Conservation (phyloP, 2,888 invertebrate genomes). For the Byasa hedistus region DNA sequence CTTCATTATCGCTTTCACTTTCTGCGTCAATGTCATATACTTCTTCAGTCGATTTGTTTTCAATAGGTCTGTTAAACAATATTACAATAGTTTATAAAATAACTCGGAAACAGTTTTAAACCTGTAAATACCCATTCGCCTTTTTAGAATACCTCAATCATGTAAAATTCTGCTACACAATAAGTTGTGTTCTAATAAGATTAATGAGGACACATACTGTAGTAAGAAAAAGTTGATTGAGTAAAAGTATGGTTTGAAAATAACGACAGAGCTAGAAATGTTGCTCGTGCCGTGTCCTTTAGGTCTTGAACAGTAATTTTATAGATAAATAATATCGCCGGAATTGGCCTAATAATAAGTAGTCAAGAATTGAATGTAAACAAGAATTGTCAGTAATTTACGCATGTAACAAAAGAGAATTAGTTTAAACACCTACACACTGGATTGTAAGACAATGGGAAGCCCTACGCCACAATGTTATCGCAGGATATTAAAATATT, state of each 20-base stretch:
- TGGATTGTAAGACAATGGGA: constrained; percentile 25
- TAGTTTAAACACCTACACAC: constrained; percentile 19
- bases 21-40: constrained; percentile 94
- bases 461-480: constrained; percentile 19
- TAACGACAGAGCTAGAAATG: not conserved
- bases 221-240: not conserved
- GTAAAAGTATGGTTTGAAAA: not conserved
- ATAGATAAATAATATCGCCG: not conserved
- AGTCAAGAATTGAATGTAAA: not conserved
- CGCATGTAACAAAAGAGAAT: constrained; percentile 21
- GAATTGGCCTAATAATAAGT: not conserved
- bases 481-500: not conserved
- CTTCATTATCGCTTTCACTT: constrained; percentile 88
- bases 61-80: constrained; percentile 50
- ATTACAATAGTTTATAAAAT: not conserved
- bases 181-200: too few relatives aligned
- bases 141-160: too few relatives aligned
- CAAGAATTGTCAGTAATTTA: not conserved
- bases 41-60: constrained; percentile 83
- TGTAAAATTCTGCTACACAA: too few relatives aligned
- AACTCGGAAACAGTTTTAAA: too few relatives aligned
- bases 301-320: not conserved
- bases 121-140: too few relatives aligned
- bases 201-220: too few relatives aligned
- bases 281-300: not conserved